phyloP scores from a whole-genome alignment of 2,888 invertebrate species.

The Vanessa cardui region DNA sequence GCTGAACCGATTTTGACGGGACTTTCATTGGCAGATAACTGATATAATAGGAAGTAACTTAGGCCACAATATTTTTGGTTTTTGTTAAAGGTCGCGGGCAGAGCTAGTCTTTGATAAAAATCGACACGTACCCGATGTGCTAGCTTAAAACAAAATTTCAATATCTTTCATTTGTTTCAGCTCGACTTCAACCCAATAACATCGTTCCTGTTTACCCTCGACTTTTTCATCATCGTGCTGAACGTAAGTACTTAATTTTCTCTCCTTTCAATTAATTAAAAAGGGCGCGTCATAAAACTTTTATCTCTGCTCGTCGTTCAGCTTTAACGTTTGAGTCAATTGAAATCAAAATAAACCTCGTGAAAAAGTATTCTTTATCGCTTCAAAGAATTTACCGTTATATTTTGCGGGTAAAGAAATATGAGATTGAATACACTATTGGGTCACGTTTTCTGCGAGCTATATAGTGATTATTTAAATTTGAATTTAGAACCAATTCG shows the following conservation, averaged over 20 bases:
- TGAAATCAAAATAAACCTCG: constrained; percentile 6
- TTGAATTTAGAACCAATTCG: too few species aligned
- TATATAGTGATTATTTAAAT: too few species aligned
- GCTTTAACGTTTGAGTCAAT: neutral
- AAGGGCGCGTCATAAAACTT: constrained; percentile 6
- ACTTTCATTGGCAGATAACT: too few species aligned
- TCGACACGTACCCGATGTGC: too few species aligned
- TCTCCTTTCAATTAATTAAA: neutral
- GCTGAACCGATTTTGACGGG: too few species aligned
- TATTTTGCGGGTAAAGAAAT: neutral
- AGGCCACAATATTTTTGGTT: too few species aligned
- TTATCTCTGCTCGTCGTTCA: constrained; percentile 2
- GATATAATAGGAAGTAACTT: too few species aligned
- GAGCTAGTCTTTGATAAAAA: too few species aligned
- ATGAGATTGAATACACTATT: too few species aligned
- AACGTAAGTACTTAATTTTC: constrained; percentile 85
- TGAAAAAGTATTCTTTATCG: neutral
- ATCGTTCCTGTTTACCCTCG: constrained; percentile 89
- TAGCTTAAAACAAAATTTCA: too few species aligned
- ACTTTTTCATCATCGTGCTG: constrained; percentile 89
- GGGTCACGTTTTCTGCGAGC: too few species aligned
- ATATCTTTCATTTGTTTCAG: constrained; percentile 72
- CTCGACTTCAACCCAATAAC: constrained; percentile 88
- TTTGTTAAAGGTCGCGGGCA: too few species aligned
- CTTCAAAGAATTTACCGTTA: neutral